Base-by-base conservation (phyloP, 2,888 invertebrate species). In the Itoplectis maculator region DNA sequence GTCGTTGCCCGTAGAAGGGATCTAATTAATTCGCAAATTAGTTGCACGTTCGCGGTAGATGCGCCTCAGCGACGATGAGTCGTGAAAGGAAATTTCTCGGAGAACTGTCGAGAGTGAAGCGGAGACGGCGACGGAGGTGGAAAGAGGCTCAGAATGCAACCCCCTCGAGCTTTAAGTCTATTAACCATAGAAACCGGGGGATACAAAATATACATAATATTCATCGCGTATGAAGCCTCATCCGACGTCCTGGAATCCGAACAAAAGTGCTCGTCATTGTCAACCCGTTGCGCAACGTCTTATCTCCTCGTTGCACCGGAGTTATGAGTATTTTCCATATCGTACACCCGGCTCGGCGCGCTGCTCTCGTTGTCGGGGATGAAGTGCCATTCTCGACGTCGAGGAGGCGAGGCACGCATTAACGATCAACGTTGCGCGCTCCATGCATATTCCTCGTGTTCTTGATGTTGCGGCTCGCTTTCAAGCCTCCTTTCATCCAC, bases 251-350 rank as follows among this genome's bases (percentile, higher is more conserved):
- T 13, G 29, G 29, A 56, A 56, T 56, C 56, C 23, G 6, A 9
- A 56, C 56, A 23, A 56, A 29, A n/a, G 56, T n/a, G 29, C 56
- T 56, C n/a, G 23, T 56, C 29, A 23, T 29, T 13, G n/a, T 20
- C 20, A 7, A 20, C 54, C 20, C 54, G 23, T 54, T 54, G 20
- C 13, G 29, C 11, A 56, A 35, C 18, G 13, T 61, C 37, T 61
- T 61, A 9, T n/a, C 56, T 7, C 8, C 13, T 37, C 9, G 9
- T 37, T 61, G 40, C 18, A n/a, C 7, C 6, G 15, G n/a, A 37
- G 37, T 61, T 61, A 40, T 61, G 40, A 61, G 15, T 9, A 15
- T 40, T 1, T 40, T 61, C 18, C 9, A 11, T 23, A 18, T 49
- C 18, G 15, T 40, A 0, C 35, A 2, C 20, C 3, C 8, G 8